These are phyloP conservation scores for Enteromius argenteus DNA, from an alignment of 2,797 vertebrate species.

Conservation along the genomic window DNA sequence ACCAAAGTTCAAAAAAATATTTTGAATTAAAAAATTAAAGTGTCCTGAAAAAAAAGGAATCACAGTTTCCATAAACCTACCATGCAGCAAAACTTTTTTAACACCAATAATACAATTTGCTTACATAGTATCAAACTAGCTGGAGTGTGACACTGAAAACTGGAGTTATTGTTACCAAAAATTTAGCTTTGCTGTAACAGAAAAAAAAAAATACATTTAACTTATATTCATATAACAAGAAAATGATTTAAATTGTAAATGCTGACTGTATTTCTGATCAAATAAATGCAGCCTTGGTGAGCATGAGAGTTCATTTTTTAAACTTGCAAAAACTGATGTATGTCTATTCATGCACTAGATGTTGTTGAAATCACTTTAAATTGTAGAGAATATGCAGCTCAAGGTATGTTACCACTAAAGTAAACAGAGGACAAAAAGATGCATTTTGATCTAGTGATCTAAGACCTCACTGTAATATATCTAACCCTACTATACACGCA, in stretches of 20 bases:
- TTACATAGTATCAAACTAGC: background rate
- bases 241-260: background rate
- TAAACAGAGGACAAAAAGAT: background rate
- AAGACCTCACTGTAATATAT: constrained; percentile 4
- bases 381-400: background rate
- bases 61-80: background rate
- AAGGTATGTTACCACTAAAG: background rate
- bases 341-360: background rate
- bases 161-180: background rate
- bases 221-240: background rate
- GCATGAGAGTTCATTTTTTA: background rate
- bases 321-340: background rate
- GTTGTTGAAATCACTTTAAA: background rate
- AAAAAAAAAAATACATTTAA: background rate
- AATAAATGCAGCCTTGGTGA: background rate
- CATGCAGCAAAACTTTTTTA: background rate
- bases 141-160: background rate
- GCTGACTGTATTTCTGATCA: background rate
- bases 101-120: background rate
- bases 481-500: background rate
- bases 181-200: background rate
- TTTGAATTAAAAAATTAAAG: background rate
- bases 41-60: background rate
- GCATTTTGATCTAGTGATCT: background rate
- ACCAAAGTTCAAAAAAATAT: background rate